Percentiles rank a stretch among this genome's conserved stretches.
phyloP scores from a whole-genome alignment of 2,797 vertebrate species.

The Macroramphosus scolopax region DNA sequence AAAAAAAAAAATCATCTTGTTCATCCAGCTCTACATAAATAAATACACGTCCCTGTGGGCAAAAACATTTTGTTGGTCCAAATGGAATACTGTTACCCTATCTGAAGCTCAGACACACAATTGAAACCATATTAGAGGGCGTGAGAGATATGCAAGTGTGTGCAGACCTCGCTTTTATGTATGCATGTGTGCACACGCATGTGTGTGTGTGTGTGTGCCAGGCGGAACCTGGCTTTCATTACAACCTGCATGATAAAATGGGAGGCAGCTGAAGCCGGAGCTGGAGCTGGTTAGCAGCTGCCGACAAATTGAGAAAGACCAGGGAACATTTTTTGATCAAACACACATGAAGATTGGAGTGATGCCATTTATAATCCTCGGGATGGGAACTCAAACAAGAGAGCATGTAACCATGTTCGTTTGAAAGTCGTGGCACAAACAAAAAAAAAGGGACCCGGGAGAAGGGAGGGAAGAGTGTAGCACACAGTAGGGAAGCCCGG shows the following conservation, averaged over 20 bases:
- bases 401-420: slow-evolving; percentile 43
- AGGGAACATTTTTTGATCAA: slow-evolving; percentile 77
- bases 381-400: slow-evolving; percentile 51
- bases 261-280: slow-evolving; percentile 69
- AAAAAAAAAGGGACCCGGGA: slow-evolving; percentile 33
- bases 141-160: slow-evolving; percentile 27
- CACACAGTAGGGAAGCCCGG: slow-evolving; percentile 22
- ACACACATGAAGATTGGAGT: slow-evolving; percentile 61
- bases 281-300: slow-evolving; percentile 73
- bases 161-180: slow-evolving; percentile 29
- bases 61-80: slow-evolving; percentile 55
- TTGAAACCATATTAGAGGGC: slow-evolving; percentile 58
- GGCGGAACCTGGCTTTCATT: slow-evolving; percentile 70
- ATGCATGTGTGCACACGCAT: too few relatives aligned
- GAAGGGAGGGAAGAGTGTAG: slow-evolving; percentile 37
- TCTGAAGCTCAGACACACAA: slow-evolving; percentile 50
- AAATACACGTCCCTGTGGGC: slow-evolving; percentile 57
- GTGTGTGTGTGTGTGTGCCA: slow-evolving; percentile 31
- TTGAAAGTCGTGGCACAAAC: slow-evolving; percentile 55
- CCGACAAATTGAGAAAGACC: slow-evolving; percentile 67
- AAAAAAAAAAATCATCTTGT: slow-evolving; percentile 49
- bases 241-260: slow-evolving; percentile 72
- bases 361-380: slow-evolving; percentile 66
- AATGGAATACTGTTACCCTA: slow-evolving; percentile 47
- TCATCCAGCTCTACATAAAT: slow-evolving; percentile 47